A percentile compares a stretch with the other conserved stretches of the same genome.
These are phyloP conservation scores for Drosophila fulvimacula DNA, from an alignment of 2,888 invertebrate species.

Conservation along the genomic window DNA sequence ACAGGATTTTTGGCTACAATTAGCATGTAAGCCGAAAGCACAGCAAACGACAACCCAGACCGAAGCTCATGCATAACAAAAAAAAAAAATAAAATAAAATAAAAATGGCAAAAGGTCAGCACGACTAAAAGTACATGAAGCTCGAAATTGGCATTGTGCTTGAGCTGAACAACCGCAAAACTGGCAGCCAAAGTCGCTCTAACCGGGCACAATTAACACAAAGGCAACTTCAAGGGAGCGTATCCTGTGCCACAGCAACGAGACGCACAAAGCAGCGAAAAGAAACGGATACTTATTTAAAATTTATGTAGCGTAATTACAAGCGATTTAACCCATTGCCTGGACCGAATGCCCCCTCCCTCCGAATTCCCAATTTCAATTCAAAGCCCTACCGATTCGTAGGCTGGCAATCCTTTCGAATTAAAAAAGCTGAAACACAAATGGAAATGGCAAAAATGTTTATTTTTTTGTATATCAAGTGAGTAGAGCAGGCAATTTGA, in stretches of 20 bases:
- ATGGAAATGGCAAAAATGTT: constrained; percentile 38
- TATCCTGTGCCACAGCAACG: constrained; percentile 47
- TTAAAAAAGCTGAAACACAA: constrained; percentile 49
- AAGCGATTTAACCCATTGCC: constrained; percentile 79
- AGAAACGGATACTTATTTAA: constrained; percentile 81
- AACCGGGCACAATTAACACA: constrained; percentile 70
- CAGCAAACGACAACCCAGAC: constrained; percentile 39
- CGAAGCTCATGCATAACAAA: constrained; percentile 42
- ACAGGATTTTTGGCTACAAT: constrained; percentile 78
- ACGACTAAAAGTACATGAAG: constrained; percentile 47
- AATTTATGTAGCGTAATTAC: constrained; percentile 82
- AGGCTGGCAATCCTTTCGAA: constrained; percentile 50
- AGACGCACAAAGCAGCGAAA: constrained; percentile 64
- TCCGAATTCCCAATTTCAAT: background rate
- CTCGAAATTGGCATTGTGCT: constrained; percentile 69
- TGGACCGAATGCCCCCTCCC: constrained; percentile 30
- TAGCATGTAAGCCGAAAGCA: constrained; percentile 71
- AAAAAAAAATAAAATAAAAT: background rate
- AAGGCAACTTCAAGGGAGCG: constrained; percentile 53
- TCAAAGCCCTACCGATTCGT: constrained; percentile 26
- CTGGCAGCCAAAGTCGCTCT: constrained; percentile 54
- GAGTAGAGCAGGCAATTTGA: background rate
- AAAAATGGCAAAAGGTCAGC: constrained; percentile 57
- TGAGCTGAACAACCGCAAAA: constrained; percentile 52
- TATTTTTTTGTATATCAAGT: background rate